phyloP scores from a whole-genome alignment of 2,797 vertebrate genomes.

The Acanthurus lineatus region DNA sequence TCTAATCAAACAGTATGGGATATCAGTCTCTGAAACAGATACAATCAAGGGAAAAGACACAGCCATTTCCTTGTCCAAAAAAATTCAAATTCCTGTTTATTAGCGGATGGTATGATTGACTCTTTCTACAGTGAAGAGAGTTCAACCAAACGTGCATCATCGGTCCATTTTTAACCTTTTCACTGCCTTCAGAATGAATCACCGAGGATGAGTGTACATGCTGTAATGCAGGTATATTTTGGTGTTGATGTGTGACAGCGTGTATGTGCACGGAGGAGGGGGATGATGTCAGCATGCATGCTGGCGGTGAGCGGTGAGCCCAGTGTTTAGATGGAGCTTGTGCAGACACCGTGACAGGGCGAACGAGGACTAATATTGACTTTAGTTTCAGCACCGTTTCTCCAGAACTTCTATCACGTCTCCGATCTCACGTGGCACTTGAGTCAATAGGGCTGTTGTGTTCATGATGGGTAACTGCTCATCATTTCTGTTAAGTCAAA shows the following conservation, averaged over 20 bases:
- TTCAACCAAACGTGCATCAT: neutral
- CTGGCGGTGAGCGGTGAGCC: conserved; percentile 30
- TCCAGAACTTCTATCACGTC: conserved; percentile 60
- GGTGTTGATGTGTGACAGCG: neutral
- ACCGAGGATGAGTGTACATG: neutral
- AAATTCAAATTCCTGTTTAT: conserved; percentile 24
- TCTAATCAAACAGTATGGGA: neutral
- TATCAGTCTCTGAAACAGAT: neutral
- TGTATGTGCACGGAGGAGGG: neutral
- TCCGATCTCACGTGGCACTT: conserved; percentile 47
- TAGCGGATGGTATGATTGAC: neutral
- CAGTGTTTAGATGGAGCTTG: conserved; percentile 47
- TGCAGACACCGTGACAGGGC: conserved; percentile 55
- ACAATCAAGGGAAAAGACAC: neutral
- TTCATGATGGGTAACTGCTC: conserved; percentile 59
- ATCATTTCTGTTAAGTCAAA: conserved; percentile 49
- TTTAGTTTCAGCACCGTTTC: conserved; percentile 47
- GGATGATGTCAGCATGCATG: conserved; percentile 10
- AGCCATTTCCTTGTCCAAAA: neutral
- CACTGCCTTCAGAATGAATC: neutral
- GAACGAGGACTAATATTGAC: conserved; percentile 78
- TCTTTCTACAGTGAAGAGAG: neutral
- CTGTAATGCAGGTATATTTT: neutral
- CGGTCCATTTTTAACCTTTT: neutral
- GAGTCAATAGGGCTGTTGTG: conserved; percentile 64